Base-by-base conservation (phyloP, 2,888 invertebrate genomes). In the Drosophila antonietae region DNA sequence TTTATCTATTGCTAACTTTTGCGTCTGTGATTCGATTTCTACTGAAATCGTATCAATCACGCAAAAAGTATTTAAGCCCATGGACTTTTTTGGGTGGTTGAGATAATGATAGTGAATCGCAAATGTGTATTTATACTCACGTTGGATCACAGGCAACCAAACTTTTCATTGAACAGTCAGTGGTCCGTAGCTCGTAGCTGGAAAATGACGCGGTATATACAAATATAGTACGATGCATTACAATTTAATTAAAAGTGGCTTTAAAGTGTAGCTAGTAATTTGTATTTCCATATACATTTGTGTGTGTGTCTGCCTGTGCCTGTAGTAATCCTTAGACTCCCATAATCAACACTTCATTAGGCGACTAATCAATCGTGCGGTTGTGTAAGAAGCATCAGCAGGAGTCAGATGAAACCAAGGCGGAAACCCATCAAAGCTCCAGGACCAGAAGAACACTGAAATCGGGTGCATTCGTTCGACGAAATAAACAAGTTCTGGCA, bases 341-440 rank as follows among this genome's bases (percentile, higher is more conserved):
- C 88, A 86, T 81, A 81, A 80, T 74, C 78, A 79, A 88, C 91
- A 91, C 84, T 85, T 90, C 91, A 91, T 91, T 91, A 89, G 88
- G 92, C 80, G 90, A 83, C 90, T 91, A 91, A 91, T 91, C 92
- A 91, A 84, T 86, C 88, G 90, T 88, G 74, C 53, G 65, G 69
- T 69, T 76, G 78, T 75, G 65, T 81, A 85, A 80, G 83, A 28
- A 43, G 53, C 61, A 51, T 33, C 18, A 18, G 12, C 49, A 18
- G 33, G 12, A 33, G 59, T 12, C n/a, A 5, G 18, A 58, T 37
- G 28, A 44, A 73, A 63, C n/a, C 23, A 55, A 39, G 39, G 39
- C 28, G 18, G 41, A 41, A 20, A 9, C 4, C 20, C 69, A 74
- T 60, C 75, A 76, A 68, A 75, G 70, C 2, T 15, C 20, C 44